Evolutionary conservation across 2,888 invertebrate genomes (phyloP).

Genomic region (Tricholauxania praeusta): DNA sequence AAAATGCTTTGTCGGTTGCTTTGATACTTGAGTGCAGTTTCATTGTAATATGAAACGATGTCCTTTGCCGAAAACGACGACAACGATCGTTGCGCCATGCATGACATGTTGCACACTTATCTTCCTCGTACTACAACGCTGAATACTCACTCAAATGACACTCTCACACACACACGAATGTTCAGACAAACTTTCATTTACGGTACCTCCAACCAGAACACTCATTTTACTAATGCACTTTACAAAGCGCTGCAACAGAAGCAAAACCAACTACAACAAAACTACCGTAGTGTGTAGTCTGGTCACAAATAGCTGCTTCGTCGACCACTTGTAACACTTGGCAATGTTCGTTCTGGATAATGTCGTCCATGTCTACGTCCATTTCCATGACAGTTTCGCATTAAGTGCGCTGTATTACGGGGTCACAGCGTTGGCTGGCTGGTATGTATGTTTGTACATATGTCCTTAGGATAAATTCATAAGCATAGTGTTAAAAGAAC

Average conservation of each 20-base stretch:
- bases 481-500: too few relatives aligned
- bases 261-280: not conserved
- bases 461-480: too few relatives aligned
- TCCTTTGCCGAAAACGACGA: slow-evolving; percentile 53
- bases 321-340: slow-evolving; percentile 5
- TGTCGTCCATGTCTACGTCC: slow-evolving; percentile 6
- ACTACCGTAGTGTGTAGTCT: not conserved
- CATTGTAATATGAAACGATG: slow-evolving; percentile 61
- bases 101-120: slow-evolving; percentile 19
- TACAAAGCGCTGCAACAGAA: not conserved
- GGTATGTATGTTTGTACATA: too few relatives aligned
- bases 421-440: too few relatives aligned
- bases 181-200: not conserved
- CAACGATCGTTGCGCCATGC: slow-evolving; percentile 43
- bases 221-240: slow-evolving; percentile 25
- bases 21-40: slow-evolving; percentile 60
- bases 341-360: slow-evolving; percentile 1
- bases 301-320: slow-evolving; percentile 8
- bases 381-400: not conserved
- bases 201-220: slow-evolving; percentile 1
- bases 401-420: too few relatives aligned
- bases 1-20: slow-evolving; percentile 20
- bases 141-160: slow-evolving; percentile 20
- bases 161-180: slow-evolving; percentile 5
- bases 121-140: slow-evolving; percentile 14